These are phyloP conservation scores for Vidua chalybeata DNA, from an alignment of 2,113 vertebrate species.

Conservation along the genomic window DNA sequence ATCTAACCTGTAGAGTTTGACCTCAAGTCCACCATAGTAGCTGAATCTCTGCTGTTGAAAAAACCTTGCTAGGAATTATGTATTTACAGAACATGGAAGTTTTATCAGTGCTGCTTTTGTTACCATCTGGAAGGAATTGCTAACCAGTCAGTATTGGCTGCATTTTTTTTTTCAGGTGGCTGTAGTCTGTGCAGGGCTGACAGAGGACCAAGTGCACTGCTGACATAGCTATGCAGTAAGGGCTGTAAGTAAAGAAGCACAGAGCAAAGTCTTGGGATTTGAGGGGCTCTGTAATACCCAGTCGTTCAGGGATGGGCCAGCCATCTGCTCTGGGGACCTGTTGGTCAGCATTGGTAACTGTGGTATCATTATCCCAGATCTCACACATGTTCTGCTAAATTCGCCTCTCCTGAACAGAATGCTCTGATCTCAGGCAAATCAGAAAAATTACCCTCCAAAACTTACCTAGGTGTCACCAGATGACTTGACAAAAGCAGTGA, in stretches of 20 bases:
- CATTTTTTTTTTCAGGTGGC: not conserved
- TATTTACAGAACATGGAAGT: not conserved
- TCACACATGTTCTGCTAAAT: not conserved
- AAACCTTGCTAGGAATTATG: not conserved
- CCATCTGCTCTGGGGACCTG: not conserved
- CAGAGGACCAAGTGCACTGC: not conserved
- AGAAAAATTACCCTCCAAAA: not conserved
- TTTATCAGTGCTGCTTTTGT: not conserved
- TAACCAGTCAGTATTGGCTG: not conserved
- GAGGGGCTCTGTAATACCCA: not conserved
- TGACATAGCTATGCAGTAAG: not conserved
- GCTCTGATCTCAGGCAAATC: not conserved
- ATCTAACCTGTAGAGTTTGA: not conserved
- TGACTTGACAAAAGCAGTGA: not conserved
- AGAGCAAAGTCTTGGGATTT: not conserved
- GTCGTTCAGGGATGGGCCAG: not conserved
- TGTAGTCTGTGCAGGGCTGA: not conserved
- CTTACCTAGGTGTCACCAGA: not conserved
- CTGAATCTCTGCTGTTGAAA: not conserved
- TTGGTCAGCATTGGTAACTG: not conserved
- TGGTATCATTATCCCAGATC: not conserved
- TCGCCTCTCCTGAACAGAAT: not conserved
- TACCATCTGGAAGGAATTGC: not conserved
- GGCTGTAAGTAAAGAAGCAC: not conserved
- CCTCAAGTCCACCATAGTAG: not conserved